Evolutionary conservation across 2,113 vertebrate species (phyloP), one percentile per base, ranked within the genome.

Genomic region (Epinephelus fuscoguttatus): DNA sequence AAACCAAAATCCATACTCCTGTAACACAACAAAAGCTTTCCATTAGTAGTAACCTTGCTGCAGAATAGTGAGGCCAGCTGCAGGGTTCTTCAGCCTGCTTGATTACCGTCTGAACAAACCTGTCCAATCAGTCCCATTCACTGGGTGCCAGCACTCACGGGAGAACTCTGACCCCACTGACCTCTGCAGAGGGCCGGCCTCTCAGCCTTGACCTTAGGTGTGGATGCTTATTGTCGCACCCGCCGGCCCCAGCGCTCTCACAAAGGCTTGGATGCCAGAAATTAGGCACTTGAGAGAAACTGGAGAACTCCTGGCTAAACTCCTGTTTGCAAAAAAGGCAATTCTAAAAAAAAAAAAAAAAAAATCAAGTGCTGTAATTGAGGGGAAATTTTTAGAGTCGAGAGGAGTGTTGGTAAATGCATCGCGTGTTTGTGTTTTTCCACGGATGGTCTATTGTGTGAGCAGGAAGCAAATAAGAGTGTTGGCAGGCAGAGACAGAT

Each of bases 181-280:
- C 92, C 92, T 67, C 77, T 53, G 53, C 84, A 30, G 66, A 75
- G 85, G 85, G 50, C 85, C 56, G 9, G 77, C 86, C 90, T 78
- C 84, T 91, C 92, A 92, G 92, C 90, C 93, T 92, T 94, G 92
- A 95, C 94, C 94, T 84, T 77, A 93, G 89, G 89, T 93, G 92
- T 93, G 90, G 70, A 72, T 10, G 68, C 81, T 75, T 55, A 85
- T 91, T 92, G 85, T 91, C 2, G 7, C 59, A 87, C 71, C 30
- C 49, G 6, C 66, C 56, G 8, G 83, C 69, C 77, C 73, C 40
- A 2, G n/a, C 18, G 40, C 84, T 59, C 61, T 71, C 73, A 87
- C 87, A 84, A 90, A 89, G 71, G 79, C 78, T 67, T 1, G 64
- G 75, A 84, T 60, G 87, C 74, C 62, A 87, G 81, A 85, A 90